Evolutionary conservation across 2,797 vertebrate genomes (phyloP), one percentile per base, ranked within the genome.

Genomic region (Macroramphosus scolopax): DNA sequence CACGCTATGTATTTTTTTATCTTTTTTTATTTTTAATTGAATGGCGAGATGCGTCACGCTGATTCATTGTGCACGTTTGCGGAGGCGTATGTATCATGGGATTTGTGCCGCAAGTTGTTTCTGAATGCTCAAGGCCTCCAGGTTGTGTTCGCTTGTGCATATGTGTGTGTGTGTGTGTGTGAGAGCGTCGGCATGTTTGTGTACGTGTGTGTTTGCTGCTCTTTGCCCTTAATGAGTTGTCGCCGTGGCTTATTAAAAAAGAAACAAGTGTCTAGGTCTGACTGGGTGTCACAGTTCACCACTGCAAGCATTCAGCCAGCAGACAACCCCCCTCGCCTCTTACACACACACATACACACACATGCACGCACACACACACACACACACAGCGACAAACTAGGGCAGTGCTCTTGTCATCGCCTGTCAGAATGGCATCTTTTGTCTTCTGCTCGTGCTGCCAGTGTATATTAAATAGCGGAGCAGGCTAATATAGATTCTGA

Each of bases 231-330:
- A 60, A 70, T 75, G 63, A 73, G 57, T 26, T 44, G 52, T 63
- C 46, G 34, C 64, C 35, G 20, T 43, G 38, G 56, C 74, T 74
- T 83, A 74, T 81, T 83, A 68, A 68, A 74, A 62, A 58, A 44
- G 44, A 69, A 81, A 79, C 48, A 80, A 73, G 69, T 57, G 79
- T 78, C 55, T 66, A 42, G 51, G 69, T 72, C 62, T 73, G 56
- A 74, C 75, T 68, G 49, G 37, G 43, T 78, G 80, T 81, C 81
- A 79, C 68, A 69, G 78, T 68, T 80, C 72, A 75, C 69, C 58
- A 55, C 40, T 34, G 56, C 70, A 74, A 44, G 66, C 60, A 29
- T 66, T 74, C 72, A 72, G 46, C 51, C 65, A 74, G 43, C 44
- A 57, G 24, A 53, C 49, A 49, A 47, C 56, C 43, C 15, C 51